phyloP scores from a whole-genome alignment of 2,113 vertebrate genomes.

The Ceuthmochares aereus region DNA sequence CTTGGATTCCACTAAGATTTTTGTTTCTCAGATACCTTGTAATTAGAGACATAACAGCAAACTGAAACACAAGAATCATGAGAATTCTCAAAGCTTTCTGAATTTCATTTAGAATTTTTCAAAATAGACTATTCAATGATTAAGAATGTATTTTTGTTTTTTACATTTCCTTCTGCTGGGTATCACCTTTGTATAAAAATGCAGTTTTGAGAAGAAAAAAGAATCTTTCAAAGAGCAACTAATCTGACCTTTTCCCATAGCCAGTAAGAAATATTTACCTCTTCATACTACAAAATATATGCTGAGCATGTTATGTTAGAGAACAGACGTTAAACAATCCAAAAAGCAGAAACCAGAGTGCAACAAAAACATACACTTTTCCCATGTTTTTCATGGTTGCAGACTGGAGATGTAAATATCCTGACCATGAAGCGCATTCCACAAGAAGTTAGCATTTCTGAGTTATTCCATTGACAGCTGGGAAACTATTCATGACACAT shows the following conservation, averaged over 20 bases:
- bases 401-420: background rate
- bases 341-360: background rate
- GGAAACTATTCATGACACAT: background rate
- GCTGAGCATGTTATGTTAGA: background rate
- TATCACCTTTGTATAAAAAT: background rate
- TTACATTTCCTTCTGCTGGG: background rate
- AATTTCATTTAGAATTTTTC: background rate
- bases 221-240: background rate
- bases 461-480: conserved; percentile 4
- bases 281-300: background rate
- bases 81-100: background rate
- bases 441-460: background rate
- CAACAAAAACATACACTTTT: background rate
- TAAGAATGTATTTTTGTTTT: background rate
- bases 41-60: background rate
- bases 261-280: background rate
- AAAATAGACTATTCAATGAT: background rate
- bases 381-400: background rate
- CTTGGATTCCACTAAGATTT: background rate
- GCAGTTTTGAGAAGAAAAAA: background rate
- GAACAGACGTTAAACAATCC: background rate
- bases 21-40: rapidly evolving
- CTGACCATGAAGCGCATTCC: background rate
- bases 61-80: background rate
- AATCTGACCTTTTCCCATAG: background rate